These are phyloP conservation scores for Aleiodes leptofemur DNA, from an alignment of 2,888 invertebrate species.

Conservation along the genomic window DNA sequence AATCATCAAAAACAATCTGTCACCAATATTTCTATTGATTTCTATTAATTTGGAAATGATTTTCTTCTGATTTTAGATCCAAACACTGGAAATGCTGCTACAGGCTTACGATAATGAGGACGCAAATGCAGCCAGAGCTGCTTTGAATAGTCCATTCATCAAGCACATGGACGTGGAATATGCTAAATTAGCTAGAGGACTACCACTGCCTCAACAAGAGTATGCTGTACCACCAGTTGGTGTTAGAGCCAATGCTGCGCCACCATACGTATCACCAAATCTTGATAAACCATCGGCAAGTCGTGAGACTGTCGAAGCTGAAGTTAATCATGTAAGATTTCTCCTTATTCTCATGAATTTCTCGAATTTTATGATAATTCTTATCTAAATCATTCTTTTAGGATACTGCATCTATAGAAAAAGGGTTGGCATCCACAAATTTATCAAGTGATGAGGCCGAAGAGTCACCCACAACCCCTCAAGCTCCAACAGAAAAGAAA, in stretches of 20 bases:
- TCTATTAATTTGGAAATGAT: constrained; percentile 10
- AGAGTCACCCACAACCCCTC: constrained; percentile 25
- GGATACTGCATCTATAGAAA: constrained; percentile 42
- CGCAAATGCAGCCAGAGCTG: constrained; percentile 84
- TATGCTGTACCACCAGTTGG: constrained; percentile 79
- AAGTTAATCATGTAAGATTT: constrained; percentile 69
- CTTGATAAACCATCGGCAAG: constrained; percentile 69
- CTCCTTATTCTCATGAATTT: neutral
- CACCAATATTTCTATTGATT: too few relatives aligned
- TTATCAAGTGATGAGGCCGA: constrained; percentile 24
- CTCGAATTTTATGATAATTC: constrained; percentile 11
- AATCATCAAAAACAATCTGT: too few relatives aligned
- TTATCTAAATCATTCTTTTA: constrained; percentile 4
- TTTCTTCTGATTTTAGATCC: constrained; percentile 75
- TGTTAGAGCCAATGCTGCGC: constrained; percentile 83
- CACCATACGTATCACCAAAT: constrained; percentile 80
- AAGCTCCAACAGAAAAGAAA: constrained; percentile 32
- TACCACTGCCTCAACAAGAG: constrained; percentile 82
- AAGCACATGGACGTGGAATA: constrained; percentile 96
- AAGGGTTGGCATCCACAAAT: constrained; percentile 20
- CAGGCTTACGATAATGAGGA: constrained; percentile 93
- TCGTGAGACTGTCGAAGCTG: constrained; percentile 73
- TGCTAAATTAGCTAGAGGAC: constrained; percentile 83
- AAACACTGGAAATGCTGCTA: constrained; percentile 86
- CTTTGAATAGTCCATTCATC: constrained; percentile 89